Percentiles rank a stretch among this genome's conserved stretches.
These are phyloP conservation scores for Digitonthophagus gazella DNA, from an alignment of 2,888 invertebrate species.

Conservation along the genomic window DNA sequence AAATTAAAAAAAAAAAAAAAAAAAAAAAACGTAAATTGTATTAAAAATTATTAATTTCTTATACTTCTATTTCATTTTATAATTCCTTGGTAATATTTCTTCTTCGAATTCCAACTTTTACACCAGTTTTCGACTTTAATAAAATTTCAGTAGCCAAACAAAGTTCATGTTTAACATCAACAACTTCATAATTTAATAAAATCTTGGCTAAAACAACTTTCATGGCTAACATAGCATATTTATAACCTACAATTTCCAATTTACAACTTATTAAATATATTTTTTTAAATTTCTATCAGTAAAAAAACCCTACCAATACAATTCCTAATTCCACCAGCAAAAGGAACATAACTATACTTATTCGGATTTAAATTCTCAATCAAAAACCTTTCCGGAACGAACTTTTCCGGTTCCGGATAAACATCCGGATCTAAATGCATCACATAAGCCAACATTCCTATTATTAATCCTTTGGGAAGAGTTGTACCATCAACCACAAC, in stretches of 20 bases:
- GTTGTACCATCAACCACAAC: not conserved
- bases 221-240: constrained; percentile 15
- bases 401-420: constrained; percentile 7
- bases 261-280: not conserved
- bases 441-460: not conserved
- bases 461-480: constrained; percentile 13
- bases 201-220: constrained; percentile 11
- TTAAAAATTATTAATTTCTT: no score
- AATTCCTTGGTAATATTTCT: no score
- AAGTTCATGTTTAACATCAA: constrained; percentile 4
- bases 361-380: not conserved
- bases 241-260: constrained; percentile 7
- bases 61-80: no score
- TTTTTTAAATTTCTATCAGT: not conserved
- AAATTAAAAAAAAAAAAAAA: no score
- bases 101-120: constrained; percentile 11
- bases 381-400: constrained; percentile 16
- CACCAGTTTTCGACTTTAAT: constrained; percentile 4
- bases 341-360: constrained; percentile 9
- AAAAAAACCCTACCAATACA: constrained; percentile 11
- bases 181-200: constrained; percentile 11
- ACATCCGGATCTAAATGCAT: constrained; percentile 8
- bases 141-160: not conserved
- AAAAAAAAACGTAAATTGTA: no score
- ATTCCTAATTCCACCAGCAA: constrained; percentile 14